phyloP scores from a whole-genome alignment of 2,888 invertebrate species.

The Cenopis cana region DNA sequence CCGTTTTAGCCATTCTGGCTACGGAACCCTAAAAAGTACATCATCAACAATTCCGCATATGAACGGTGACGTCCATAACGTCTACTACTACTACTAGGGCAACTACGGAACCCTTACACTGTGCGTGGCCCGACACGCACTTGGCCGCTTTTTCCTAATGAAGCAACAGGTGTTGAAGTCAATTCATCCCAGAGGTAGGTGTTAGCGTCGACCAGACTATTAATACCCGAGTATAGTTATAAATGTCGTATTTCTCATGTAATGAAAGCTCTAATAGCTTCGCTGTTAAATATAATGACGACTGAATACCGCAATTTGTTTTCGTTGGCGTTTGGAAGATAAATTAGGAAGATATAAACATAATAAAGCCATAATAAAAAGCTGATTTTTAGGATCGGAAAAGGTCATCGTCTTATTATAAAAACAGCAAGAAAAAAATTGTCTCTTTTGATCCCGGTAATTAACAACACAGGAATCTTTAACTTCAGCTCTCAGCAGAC shows the following conservation, averaged over 20 bases:
- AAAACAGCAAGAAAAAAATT: too few species aligned
- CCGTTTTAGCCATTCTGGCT: too few species aligned
- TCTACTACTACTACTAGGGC: too few species aligned
- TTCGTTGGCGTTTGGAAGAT: slow-evolving; percentile 4
- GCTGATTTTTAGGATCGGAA: neutral
- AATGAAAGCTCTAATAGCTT: slow-evolving; percentile 39
- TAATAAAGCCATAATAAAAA: neutral
- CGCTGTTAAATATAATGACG: slow-evolving; percentile 36
- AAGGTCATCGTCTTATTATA: too few species aligned
- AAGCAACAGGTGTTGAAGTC: slow-evolving; percentile 43
- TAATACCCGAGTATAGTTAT: slow-evolving; percentile 51
- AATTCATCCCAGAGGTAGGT: slow-evolving; percentile 56
- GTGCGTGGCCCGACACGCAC: too few species aligned
- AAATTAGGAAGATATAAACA: slow-evolving; percentile 2
- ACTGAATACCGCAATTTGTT: slow-evolving; percentile 22
- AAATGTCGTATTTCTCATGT: slow-evolving; percentile 41
- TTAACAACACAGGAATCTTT: neutral
- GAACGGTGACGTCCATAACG: too few species aligned
- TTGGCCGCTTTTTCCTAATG: neutral
- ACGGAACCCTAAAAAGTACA: too few species aligned
- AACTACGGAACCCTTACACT: too few species aligned
- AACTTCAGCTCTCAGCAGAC: neutral
- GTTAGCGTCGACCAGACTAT: slow-evolving; percentile 48
- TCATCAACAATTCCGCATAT: too few species aligned
- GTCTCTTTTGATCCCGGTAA: neutral